Evolutionary conservation across 2,888 invertebrate species (phyloP).

Genomic region (Apoderus coryli): DNA sequence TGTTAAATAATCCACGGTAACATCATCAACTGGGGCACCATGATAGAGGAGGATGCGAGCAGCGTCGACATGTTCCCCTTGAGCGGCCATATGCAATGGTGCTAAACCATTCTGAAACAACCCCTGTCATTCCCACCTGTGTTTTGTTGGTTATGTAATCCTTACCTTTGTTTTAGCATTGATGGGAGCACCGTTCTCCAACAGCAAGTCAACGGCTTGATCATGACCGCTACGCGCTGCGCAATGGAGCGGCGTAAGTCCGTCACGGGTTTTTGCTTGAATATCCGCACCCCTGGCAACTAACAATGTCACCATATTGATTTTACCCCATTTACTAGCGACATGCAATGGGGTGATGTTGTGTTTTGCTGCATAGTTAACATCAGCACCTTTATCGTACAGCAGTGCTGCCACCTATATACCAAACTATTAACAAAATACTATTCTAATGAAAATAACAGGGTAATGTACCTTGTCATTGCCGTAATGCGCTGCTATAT

Average conservation of each 20-base stretch:
- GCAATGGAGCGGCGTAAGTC: slow-evolving; percentile 91
- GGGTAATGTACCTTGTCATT: slow-evolving; percentile 87
- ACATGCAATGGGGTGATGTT: slow-evolving; percentile 97
- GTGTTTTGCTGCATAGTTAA: slow-evolving; percentile 93
- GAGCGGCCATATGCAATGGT: slow-evolving; percentile 97
- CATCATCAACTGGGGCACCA: slow-evolving; percentile 96
- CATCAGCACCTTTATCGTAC: slow-evolving; percentile 78
- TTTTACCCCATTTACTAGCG: slow-evolving; percentile 97
- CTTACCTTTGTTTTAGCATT: slow-evolving; percentile 85
- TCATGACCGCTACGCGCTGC: slow-evolving; percentile 94
- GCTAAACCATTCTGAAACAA: slow-evolving; percentile 66
- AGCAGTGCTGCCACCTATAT: slow-evolving; percentile 39
- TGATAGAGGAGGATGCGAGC: slow-evolving; percentile 83
- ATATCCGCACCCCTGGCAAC: slow-evolving; percentile 82
- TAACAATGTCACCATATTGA: slow-evolving; percentile 79
- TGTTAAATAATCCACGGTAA: slow-evolving; percentile 94
- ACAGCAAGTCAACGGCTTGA: slow-evolving; percentile 76
- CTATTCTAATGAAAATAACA: too few species aligned
- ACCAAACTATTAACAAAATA: too few species aligned
- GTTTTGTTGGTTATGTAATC: neutral
- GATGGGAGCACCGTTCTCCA: slow-evolving; percentile 85
- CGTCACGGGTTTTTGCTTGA: slow-evolving; percentile 87
- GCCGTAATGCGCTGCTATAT: slow-evolving; percentile 97
- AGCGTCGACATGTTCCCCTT: slow-evolving; percentile 96
- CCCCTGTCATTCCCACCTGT: neutral